A percentile compares a stretch with the other conserved stretches of the same genome.
Conservation (phyloP, 2,113 vertebrate genomes). For the Nicator chloris region DNA sequence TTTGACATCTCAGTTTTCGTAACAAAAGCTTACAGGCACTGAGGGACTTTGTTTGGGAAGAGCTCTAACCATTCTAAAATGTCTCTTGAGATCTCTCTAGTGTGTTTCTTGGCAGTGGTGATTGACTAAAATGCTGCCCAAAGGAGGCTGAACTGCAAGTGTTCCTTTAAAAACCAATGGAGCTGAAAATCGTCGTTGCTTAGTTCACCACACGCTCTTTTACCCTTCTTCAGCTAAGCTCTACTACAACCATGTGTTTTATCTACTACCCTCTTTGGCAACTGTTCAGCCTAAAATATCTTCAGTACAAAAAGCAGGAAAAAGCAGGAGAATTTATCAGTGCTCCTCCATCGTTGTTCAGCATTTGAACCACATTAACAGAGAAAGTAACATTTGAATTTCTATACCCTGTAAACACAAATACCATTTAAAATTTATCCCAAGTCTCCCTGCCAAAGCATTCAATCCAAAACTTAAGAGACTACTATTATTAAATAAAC, state of each 20-base stretch:
- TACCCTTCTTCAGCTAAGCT: slow-evolving; percentile 26
- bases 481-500: not conserved
- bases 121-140: slow-evolving; percentile 64
- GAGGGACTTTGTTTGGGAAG: slow-evolving; percentile 61
- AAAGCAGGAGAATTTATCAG: slow-evolving; percentile 4
- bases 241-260: not conserved
- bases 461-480: not conserved
- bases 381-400: not conserved
- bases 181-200: slow-evolving; percentile 66
- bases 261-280: not conserved
- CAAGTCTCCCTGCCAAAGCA: not conserved
- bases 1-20: slow-evolving; percentile 75
- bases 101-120: slow-evolving; percentile 50
- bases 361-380: not conserved
- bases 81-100: slow-evolving; percentile 62
- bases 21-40: slow-evolving; percentile 76
- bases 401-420: not conserved
- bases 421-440: not conserved
- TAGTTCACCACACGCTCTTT: slow-evolving; percentile 52
- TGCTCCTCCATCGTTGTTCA: not conserved
- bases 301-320: not conserved
- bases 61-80: slow-evolving; percentile 69
- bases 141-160: slow-evolving; percentile 58
- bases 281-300: not conserved
- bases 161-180: slow-evolving; percentile 66